Conservation (phyloP, 2,797 vertebrate species). For the Lates japonicus region DNA sequence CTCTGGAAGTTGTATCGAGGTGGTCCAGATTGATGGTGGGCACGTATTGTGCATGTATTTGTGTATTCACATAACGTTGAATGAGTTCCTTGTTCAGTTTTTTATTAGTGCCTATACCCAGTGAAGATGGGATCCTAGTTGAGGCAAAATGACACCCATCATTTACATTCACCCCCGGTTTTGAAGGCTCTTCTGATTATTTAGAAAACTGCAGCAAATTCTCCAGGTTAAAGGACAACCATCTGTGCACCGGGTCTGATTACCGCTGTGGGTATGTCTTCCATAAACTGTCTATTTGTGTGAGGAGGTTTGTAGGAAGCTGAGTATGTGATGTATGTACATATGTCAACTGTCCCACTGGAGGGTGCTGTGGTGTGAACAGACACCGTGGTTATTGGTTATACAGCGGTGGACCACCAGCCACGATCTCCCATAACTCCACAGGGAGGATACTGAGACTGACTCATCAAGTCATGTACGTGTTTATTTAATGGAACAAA, state of each 20-base stretch:
- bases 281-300: constrained; percentile 64
- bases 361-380: constrained; percentile 58
- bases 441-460: constrained; percentile 37
- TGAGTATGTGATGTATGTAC: constrained; percentile 47
- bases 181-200: constrained; percentile 50
- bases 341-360: constrained; percentile 58
- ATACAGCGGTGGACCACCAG: constrained; percentile 65
- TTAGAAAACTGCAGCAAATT: constrained; percentile 41
- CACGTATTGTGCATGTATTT: background rate
- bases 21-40: no score
- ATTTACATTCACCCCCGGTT: constrained; percentile 59
- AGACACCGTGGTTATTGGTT: constrained; percentile 48
- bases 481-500: constrained; percentile 67
- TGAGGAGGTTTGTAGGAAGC: constrained; percentile 46
- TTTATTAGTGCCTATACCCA: constrained; percentile 48
- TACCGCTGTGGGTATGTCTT: constrained; percentile 41
- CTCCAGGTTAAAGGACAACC: constrained; percentile 46
- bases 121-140: constrained; percentile 28
- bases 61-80: constrained; percentile 19
- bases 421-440: constrained; percentile 51
- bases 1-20: background rate
- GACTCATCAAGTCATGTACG: constrained; percentile 54
- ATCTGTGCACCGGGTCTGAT: constrained; percentile 50
- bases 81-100: constrained; percentile 54
- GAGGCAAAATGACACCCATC: constrained; percentile 56